Percentiles rank a stretch among this genome's conserved stretches.
Conservation (phyloP, 35 echinoderm and acorn worm genomes). For the Amphiura filiformis region DNA sequence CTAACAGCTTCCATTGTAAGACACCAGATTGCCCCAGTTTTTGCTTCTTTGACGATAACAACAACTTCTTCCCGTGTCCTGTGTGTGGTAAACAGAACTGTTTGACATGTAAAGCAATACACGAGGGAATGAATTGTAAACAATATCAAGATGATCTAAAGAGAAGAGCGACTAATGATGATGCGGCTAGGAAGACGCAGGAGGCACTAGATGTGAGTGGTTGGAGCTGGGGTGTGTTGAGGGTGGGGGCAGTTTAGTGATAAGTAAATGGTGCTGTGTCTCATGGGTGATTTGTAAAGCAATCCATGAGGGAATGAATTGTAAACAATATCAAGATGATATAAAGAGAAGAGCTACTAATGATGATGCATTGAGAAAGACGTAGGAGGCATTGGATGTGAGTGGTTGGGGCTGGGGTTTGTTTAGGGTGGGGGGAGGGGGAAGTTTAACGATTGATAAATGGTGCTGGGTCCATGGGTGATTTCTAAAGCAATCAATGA, state of each 20-base stretch:
- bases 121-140: slow-evolving; percentile 94
- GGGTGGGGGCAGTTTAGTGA: too few relatives aligned
- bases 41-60: slow-evolving; percentile 94
- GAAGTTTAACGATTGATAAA: too few relatives aligned
- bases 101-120: slow-evolving; percentile 96
- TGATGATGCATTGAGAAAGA: background rate
- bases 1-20: slow-evolving; percentile 92
- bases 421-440: too few relatives aligned
- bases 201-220: slow-evolving; percentile 61
- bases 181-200: slow-evolving; percentile 80
- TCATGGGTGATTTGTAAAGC: background rate
- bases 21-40: slow-evolving; percentile 79
- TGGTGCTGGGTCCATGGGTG: too few relatives aligned
- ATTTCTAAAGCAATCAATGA: background rate
- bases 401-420: background rate
- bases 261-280: too few relatives aligned
- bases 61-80: slow-evolving; percentile 90
- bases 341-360: background rate
- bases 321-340: background rate
- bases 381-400: background rate
- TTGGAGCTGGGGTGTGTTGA: background rate
- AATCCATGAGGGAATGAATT: background rate
- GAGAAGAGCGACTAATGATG: slow-evolving; percentile 71
- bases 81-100: slow-evolving; percentile 83
- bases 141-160: slow-evolving; percentile 85